Percentiles rank a stretch among this genome's conserved stretches.
phyloP scores from a whole-genome alignment of 2,888 invertebrate species.

The Vanessa cardui region DNA sequence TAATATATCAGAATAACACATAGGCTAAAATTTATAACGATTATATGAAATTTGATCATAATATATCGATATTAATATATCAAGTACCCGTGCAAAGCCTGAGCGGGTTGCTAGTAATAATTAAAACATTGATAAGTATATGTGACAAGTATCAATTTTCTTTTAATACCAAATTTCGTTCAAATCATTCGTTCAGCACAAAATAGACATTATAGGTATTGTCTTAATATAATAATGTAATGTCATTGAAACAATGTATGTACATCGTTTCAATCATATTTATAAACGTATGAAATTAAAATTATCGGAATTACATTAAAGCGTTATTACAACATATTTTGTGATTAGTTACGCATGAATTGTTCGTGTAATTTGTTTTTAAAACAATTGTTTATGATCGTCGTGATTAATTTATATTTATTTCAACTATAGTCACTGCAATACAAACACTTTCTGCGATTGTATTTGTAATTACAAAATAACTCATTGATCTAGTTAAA shows the following conservation, averaged over 20 bases:
- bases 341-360: slow-evolving; percentile 40
- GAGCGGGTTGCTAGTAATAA: too few species aligned
- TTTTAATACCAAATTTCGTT: too few species aligned
- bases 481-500: background rate
- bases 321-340: slow-evolving; percentile 36
- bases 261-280: slow-evolving; percentile 4
- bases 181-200: too few species aligned
- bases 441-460: background rate
- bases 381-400: slow-evolving; percentile 17
- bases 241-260: slow-evolving; percentile 17
- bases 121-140: too few species aligned
- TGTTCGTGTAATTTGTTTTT: slow-evolving; percentile 28
- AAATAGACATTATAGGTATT: background rate
- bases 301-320: slow-evolving; percentile 39
- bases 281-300: slow-evolving; percentile 24
- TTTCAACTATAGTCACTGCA: slow-evolving; percentile 6
- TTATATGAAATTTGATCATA: too few species aligned
- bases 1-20: too few species aligned
- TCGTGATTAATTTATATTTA: slow-evolving; percentile 15
- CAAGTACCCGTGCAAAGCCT: too few species aligned
- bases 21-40: too few species aligned
- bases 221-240: background rate
- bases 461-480: too few species aligned
- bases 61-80: too few species aligned
- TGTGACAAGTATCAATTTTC: too few species aligned